Evolutionary conservation across 2,113 vertebrate genomes (phyloP).

Genomic region (Grallaria varia): DNA sequence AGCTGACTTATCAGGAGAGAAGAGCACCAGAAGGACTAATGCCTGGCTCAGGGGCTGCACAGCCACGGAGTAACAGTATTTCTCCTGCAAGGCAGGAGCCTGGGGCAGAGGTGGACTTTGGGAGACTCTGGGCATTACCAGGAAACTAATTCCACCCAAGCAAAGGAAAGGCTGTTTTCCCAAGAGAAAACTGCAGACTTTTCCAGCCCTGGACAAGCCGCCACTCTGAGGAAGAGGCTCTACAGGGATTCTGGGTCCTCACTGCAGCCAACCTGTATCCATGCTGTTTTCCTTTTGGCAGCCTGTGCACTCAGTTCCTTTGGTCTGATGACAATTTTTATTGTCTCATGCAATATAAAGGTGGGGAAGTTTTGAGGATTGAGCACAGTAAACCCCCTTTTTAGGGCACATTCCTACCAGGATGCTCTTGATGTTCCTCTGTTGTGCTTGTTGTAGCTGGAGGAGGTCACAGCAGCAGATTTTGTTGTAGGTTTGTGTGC

Average conservation of each 20-base stretch:
- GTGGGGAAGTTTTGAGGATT: neutral
- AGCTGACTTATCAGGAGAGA: slow-evolving; percentile 16
- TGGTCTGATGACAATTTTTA: neutral
- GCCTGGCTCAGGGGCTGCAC: neutral
- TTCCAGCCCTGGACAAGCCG: neutral
- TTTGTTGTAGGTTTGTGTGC: neutral
- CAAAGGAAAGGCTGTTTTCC: neutral
- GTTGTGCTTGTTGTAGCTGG: neutral
- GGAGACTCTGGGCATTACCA: neutral
- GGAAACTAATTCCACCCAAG: neutral
- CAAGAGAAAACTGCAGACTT: neutral
- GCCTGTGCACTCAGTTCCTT: rapidly evolving
- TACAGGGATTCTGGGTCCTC: neutral
- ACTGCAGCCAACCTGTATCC: neutral
- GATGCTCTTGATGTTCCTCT: neutral
- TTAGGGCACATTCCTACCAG: neutral
- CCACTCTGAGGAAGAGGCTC: neutral
- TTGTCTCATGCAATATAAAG: neutral
- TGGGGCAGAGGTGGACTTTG: neutral
- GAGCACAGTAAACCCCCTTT: neutral
- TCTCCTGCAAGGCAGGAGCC: neutral
- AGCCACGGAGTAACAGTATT: neutral
- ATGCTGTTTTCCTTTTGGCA: neutral
- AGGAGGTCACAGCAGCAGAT: neutral
- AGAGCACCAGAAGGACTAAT: slow-evolving; percentile 8